Percentiles rank a stretch among this genome's conserved stretches.
Conservation (phyloP, 2,888 invertebrate genomes). For the Ceriagrion tenellum region DNA sequence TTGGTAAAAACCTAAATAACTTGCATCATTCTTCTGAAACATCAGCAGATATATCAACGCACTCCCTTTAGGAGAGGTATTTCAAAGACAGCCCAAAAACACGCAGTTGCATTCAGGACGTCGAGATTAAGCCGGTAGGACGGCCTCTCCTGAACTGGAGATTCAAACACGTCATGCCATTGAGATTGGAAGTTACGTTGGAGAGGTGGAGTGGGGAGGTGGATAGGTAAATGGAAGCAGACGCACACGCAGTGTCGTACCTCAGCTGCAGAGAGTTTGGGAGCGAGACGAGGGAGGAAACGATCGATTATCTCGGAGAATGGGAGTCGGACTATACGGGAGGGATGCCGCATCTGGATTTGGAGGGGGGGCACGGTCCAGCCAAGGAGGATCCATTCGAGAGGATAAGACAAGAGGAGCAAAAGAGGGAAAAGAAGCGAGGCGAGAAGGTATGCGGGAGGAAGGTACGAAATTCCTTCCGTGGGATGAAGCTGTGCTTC, state of each 20-base stretch:
- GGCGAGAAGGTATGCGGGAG: neutral
- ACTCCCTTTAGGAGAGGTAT: no score
- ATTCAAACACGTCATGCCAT: neutral
- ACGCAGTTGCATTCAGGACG: no score
- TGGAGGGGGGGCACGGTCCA: neutral
- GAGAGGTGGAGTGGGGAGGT: neutral
- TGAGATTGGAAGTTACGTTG: neutral
- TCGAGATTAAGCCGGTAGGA: no score
- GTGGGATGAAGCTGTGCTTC: neutral
- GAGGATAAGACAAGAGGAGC: neutral
- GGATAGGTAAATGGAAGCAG: neutral
- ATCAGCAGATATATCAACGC: no score
- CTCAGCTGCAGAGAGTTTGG: slow-evolving; percentile 10
- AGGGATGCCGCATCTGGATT: neutral
- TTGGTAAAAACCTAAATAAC: no score
- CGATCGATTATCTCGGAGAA: slow-evolving; percentile 28
- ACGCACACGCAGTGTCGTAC: neutral
- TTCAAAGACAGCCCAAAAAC: no score
- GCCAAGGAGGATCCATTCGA: neutral
- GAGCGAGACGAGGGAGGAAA: neutral
- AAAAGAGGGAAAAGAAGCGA: neutral
- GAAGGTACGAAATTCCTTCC: neutral
- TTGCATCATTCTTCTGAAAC: no score
- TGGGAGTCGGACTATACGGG: neutral
- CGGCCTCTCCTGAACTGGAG: neutral